Percentiles rank a stretch among this genome's conserved stretches.
Evolutionary conservation across 2,113 vertebrate species (phyloP).

Genomic region (Syngnathus scovelli): DNA sequence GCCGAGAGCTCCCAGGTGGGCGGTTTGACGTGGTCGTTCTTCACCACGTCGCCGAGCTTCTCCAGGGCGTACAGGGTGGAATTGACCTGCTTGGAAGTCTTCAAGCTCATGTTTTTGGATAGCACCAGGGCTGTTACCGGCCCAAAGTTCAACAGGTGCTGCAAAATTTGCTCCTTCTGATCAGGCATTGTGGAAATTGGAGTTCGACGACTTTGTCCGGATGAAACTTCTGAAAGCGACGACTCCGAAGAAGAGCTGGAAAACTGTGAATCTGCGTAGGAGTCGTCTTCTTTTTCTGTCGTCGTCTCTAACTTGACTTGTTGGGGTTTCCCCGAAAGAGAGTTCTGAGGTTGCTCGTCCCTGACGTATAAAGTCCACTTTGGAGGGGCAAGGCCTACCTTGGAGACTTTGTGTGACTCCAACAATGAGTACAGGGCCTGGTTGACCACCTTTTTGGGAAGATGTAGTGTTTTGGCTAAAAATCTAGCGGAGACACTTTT

Average conservation of each 20-base stretch:
- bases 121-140: slow-evolving; percentile 75
- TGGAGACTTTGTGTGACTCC: slow-evolving; percentile 54
- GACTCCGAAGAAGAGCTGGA: slow-evolving; percentile 40
- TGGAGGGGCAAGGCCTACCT: slow-evolving; percentile 61
- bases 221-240: slow-evolving; percentile 36
- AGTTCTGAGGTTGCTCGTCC: neutral
- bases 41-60: slow-evolving; percentile 81
- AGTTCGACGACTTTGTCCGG: slow-evolving; percentile 13
- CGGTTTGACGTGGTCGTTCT: slow-evolving; percentile 49
- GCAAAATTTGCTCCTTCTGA: slow-evolving; percentile 79
- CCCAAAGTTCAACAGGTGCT: slow-evolving; percentile 67
- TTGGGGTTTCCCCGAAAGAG: slow-evolving; percentile 4
- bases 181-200: slow-evolving; percentile 68
- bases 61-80: slow-evolving; percentile 77
- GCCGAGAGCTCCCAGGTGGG: slow-evolving; percentile 78
- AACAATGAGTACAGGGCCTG: slow-evolving; percentile 74
- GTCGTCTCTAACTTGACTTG: slow-evolving; percentile 16
- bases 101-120: slow-evolving; percentile 81
- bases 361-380: slow-evolving; percentile 68
- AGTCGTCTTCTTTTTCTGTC: slow-evolving; percentile 17
- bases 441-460: slow-evolving; percentile 79
- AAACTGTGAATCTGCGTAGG: slow-evolving; percentile 51
- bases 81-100: slow-evolving; percentile 75
- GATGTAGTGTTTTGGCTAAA: slow-evolving; percentile 63
- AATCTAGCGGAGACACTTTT: slow-evolving; percentile 61